Evolutionary conservation across 2,888 invertebrate species (phyloP).

Genomic region (Temnothorax rugatulus): DNA sequence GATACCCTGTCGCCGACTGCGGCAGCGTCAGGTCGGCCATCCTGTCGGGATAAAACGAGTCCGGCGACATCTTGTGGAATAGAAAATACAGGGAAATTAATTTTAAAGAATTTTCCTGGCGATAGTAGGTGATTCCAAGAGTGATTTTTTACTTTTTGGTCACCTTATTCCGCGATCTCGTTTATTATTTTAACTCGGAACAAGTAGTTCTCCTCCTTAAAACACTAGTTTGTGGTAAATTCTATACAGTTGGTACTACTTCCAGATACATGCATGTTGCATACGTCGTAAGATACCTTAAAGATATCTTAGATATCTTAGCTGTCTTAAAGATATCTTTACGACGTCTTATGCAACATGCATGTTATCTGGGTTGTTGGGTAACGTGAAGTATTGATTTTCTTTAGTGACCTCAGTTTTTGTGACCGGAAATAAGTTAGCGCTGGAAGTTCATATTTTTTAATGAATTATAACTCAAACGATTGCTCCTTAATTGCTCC

Average conservation of each 20-base stretch:
- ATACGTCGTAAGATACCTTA: too few relatives aligned
- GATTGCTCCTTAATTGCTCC: too few relatives aligned
- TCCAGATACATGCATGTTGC: too few relatives aligned
- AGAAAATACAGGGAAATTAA: neutral
- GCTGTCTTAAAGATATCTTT: too few relatives aligned
- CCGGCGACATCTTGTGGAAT: constrained; percentile 39
- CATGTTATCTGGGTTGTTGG: too few relatives aligned
- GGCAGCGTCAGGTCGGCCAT: neutral
- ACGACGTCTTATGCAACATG: too few relatives aligned
- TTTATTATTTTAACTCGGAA: neutral
- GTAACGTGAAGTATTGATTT: constrained; percentile 18
- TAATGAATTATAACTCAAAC: too few relatives aligned
- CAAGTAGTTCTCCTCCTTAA: neutral
- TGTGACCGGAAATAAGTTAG: too few relatives aligned
- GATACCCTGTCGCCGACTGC: neutral
- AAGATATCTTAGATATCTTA: too few relatives aligned
- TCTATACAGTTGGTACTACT: constrained; percentile 26
- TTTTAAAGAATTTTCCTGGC: neutral
- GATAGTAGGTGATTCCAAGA: neutral
- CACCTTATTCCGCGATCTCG: neutral
- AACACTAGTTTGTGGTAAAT: neutral
- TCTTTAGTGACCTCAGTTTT: neutral
- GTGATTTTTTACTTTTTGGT: neutral
- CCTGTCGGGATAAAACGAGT: neutral
- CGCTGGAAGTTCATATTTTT: too few relatives aligned